Conservation (phyloP, 1,140 invertebrate genomes). For the Rhagoletis zephyria region DNA sequence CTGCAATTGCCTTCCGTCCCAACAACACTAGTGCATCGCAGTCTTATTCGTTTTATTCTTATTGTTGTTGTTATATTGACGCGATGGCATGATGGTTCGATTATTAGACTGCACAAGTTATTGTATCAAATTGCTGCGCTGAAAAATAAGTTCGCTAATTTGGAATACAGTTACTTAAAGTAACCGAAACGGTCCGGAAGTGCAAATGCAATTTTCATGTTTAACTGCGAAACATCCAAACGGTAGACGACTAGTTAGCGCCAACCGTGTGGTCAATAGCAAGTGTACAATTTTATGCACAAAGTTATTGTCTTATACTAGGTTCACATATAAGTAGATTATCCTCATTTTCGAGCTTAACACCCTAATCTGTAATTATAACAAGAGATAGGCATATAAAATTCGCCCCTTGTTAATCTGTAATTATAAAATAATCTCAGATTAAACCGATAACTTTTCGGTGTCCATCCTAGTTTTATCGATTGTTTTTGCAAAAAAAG, state of each 20-base stretch:
- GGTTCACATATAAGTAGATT: too few species aligned
- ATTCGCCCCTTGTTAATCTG: too few species aligned
- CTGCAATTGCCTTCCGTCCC: background rate
- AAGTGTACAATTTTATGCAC: too few species aligned
- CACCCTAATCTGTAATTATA: too few species aligned
- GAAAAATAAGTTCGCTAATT: background rate
- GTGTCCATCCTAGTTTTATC: too few species aligned
- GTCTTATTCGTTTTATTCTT: background rate
- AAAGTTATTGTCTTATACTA: too few species aligned
- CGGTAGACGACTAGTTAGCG: background rate
- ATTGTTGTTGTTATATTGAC: background rate
- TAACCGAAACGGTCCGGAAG: slow-evolving; percentile 7
- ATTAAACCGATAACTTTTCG: too few species aligned
- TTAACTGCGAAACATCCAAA: slow-evolving; percentile 9
- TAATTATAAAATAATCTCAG: too few species aligned
- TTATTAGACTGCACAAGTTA: background rate
- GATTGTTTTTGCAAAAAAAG: too few species aligned
- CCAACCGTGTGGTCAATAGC: background rate
- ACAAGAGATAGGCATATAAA: too few species aligned
- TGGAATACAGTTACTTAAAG: slow-evolving; percentile 9
- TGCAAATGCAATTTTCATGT: slow-evolving; percentile 27
- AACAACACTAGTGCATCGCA: background rate
- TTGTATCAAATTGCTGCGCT: background rate
- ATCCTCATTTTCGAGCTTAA: too few species aligned
- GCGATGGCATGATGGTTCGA: background rate